Evolutionary conservation across 2,113 vertebrate genomes (phyloP).

Genomic region (Hystrix brachyura): DNA sequence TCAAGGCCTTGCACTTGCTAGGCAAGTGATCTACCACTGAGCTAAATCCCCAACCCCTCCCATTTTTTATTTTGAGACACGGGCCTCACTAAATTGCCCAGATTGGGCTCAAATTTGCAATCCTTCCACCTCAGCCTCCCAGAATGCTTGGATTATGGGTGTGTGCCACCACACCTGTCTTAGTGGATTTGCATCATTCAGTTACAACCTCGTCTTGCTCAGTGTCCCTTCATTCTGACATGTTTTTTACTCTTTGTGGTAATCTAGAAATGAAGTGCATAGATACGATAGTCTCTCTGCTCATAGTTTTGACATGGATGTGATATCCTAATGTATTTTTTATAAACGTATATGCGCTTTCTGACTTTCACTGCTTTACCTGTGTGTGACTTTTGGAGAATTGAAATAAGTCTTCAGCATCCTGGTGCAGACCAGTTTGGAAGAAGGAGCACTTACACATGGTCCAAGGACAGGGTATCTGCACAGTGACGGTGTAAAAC

Average conservation of each 20-base stretch:
- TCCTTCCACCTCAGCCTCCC: not conserved
- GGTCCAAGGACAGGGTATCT: not conserved
- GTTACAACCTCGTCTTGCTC: not conserved
- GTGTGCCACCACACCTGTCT: not conserved
- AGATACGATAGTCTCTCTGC: not conserved
- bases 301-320: not conserved
- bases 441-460: constrained; percentile 2
- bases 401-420: not conserved
- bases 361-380: not conserved
- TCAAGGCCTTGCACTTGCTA: no score
- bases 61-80: not conserved
- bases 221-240: not conserved
- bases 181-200: not conserved
- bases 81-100: not conserved
- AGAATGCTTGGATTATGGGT: not conserved
- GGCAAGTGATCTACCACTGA: no score
- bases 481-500: not conserved
- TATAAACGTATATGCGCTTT: not conserved
- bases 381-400: not conserved
- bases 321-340: not conserved
- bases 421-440: not conserved
- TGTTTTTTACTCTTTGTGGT: not conserved
- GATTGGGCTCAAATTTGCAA: not conserved
- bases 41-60: no score
- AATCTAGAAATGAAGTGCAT: not conserved